Evolutionary conservation across 1,140 invertebrate species (phyloP).

Genomic region (Harlomillsia oculata): DNA sequence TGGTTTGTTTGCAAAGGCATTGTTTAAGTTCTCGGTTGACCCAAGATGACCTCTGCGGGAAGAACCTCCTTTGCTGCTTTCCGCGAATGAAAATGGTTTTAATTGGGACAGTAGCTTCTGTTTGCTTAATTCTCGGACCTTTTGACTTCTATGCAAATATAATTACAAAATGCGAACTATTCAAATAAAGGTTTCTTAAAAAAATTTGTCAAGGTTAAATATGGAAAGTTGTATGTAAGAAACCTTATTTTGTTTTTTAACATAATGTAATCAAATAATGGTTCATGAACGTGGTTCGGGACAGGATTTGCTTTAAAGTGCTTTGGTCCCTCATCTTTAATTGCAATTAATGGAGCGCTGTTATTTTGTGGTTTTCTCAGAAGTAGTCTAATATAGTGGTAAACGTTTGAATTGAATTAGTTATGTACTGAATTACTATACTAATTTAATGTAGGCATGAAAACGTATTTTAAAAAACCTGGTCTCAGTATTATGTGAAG

Average conservation of each 20-base stretch:
- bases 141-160: constrained; percentile 22
- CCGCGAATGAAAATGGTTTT: constrained; percentile 33
- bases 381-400: constrained; percentile 9
- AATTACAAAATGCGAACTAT: background rate
- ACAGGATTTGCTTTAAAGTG: constrained; percentile 28
- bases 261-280: constrained; percentile 32
- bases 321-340: background rate
- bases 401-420: background rate
- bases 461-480: constrained; percentile 2
- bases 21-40: constrained; percentile 16
- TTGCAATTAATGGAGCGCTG: constrained; percentile 20
- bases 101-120: constrained; percentile 30
- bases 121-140: constrained; percentile 30
- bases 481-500: constrained; percentile 29
- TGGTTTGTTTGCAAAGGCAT: constrained; percentile 16
- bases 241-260: constrained; percentile 29
- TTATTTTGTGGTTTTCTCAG: constrained; percentile 22
- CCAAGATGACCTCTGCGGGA: background rate
- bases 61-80: background rate
- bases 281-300: constrained; percentile 29
- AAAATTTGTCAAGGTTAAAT: background rate
- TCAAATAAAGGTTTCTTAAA: background rate
- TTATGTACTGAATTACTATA: background rate
- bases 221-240: background rate
- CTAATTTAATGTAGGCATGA: background rate